Percentiles rank a stretch among this genome's conserved stretches.
These are phyloP conservation scores for Panulirus ornatus DNA, from an alignment of 1,140 invertebrate genomes.

Conservation along the genomic window DNA sequence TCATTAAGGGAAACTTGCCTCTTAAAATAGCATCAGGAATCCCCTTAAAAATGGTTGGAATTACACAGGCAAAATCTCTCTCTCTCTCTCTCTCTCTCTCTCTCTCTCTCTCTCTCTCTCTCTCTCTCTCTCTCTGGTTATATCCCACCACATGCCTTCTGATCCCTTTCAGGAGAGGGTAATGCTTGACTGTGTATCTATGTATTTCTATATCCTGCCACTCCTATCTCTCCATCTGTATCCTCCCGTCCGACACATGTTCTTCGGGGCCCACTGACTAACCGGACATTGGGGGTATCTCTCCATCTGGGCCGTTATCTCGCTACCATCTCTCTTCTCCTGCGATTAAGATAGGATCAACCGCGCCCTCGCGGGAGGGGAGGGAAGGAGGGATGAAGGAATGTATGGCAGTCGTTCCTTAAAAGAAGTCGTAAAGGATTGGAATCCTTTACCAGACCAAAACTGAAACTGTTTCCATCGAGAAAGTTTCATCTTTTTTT, in stretches of 20 bases:
- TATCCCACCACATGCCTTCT: not conserved
- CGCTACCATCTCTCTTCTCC: conserved; percentile 8
- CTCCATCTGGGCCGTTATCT: not conserved
- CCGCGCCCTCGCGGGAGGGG: too few relatives aligned
- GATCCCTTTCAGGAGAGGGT: not conserved
- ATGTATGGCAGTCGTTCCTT: conserved; percentile 2
- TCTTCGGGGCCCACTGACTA: not conserved
- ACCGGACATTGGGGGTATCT: not conserved
- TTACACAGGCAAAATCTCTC: not conserved
- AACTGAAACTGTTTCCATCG: too few relatives aligned
- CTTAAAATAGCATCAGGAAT: conserved; percentile 5
- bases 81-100: not conserved
- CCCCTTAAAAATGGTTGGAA: not conserved
- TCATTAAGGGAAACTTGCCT: too few relatives aligned
- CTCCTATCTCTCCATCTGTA: not conserved
- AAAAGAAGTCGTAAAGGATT: not conserved
- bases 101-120: not conserved
- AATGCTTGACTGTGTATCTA: too few relatives aligned
- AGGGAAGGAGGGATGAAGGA: not conserved
- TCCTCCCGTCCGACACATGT: conserved; percentile 6
- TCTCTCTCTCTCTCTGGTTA: not conserved
- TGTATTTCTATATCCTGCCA: not conserved
- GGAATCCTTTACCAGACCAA: not conserved
- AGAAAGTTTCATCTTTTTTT: too few relatives aligned
- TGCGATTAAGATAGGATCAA: not conserved